These are phyloP conservation scores for Bostrychus sinensis DNA, from an alignment of 2,113 vertebrate species.

Conservation along the genomic window DNA sequence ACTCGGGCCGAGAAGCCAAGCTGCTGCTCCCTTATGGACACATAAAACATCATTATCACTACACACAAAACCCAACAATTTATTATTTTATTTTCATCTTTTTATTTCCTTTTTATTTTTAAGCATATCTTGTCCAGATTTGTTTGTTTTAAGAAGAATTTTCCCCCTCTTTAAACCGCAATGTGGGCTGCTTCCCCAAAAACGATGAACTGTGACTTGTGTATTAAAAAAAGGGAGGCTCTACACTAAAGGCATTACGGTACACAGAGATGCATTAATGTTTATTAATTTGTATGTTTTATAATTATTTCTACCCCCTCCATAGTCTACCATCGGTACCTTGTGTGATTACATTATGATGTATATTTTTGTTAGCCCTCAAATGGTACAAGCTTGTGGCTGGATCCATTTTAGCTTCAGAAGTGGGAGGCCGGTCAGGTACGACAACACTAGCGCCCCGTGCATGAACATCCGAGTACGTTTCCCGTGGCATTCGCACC, in stretches of 20 bases:
- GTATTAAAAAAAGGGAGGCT: constrained; percentile 62
- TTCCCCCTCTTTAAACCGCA: background rate
- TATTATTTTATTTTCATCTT: constrained; percentile 23
- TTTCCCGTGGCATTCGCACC: constrained; percentile 5
- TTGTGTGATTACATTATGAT: constrained; percentile 29
- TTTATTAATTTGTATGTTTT: too few relatives aligned
- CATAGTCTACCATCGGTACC: constrained; percentile 41
- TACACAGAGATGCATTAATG: constrained; percentile 35
- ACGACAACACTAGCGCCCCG: background rate
- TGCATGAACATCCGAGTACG: too few relatives aligned
- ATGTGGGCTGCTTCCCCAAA: constrained; percentile 39
- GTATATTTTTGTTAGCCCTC: constrained; percentile 23
- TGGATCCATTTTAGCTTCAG: too few relatives aligned
- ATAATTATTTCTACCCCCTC: too few relatives aligned
- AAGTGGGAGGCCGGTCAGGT: too few relatives aligned
- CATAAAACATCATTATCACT: constrained; percentile 33
- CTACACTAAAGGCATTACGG: constrained; percentile 51
- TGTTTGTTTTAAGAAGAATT: background rate
- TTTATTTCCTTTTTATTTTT: constrained; percentile 55
- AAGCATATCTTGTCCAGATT: constrained; percentile 45
- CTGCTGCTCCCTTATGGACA: constrained; percentile 39
- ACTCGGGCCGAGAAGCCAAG: constrained; percentile 29
- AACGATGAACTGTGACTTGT: constrained; percentile 39
- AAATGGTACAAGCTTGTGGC: constrained; percentile 35
- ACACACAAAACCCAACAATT: too few relatives aligned